Evolutionary conservation across 2,113 vertebrate species (phyloP), one percentile per base, ranked within the genome.

Genomic region (Pelvicachromis taeniatus): DNA sequence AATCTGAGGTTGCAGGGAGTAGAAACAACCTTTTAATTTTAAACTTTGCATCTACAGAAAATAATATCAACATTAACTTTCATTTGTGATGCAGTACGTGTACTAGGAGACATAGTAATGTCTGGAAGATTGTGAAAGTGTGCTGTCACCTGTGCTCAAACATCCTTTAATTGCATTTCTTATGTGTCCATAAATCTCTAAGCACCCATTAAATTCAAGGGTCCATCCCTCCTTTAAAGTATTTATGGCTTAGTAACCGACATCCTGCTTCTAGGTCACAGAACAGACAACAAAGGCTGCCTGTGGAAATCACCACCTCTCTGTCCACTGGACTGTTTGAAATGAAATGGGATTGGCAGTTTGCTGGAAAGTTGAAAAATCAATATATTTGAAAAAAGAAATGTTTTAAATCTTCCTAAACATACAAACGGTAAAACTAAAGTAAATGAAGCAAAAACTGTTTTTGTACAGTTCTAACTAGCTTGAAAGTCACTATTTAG

Each of bases 121-220:
- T 21, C 31, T 11, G 12, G 2, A 53, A 9, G 16, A 19, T 58
- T 83, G 10, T 87, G 26, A 88, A 77, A 33, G n/a, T 68, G 35
- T 55, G 29, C 2, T 75, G 70, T 81, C 50, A 14, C 17, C 42
- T 19, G 19, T 73, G 45, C 48, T 61, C 85, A 87, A 80, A 88
- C 10, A 80, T 26, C 31, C 50, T 87, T 85, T 21, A 54, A 87
- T 70, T 26, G 16, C 55, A 50, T 14, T 35, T 85, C 38, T 35
- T 33, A 50, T 35, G 58, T 75, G 80, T 26, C 26, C 80, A 91
- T 83, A 86, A 85, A 85, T 89, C 68, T 88, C 55, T 2, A 16
- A 45, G 26, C 31, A 78, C 75, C 68, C 79, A 33, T 88, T 80
- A 87, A 87, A 86, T 77, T 14, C 3, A 85, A 81, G 50, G 54